A percentile compares a stretch with the other conserved stretches of the same genome.
Conservation (phyloP, 2,888 invertebrate species). For the Pseudococcus longispinus region DNA sequence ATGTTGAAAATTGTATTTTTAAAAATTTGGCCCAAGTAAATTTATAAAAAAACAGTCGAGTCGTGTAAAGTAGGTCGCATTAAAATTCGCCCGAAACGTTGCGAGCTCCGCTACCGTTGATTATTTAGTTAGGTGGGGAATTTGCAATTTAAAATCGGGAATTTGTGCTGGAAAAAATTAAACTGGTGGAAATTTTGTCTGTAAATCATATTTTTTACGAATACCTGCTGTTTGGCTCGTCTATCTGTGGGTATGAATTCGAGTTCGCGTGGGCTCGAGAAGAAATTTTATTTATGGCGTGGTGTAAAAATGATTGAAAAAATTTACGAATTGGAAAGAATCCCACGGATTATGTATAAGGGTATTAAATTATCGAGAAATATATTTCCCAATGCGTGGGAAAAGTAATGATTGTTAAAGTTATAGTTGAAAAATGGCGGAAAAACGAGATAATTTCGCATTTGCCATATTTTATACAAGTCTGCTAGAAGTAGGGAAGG, state of each 20-base stretch:
- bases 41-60: background rate
- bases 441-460: background rate
- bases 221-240: background rate
- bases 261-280: background rate
- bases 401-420: background rate
- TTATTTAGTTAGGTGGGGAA: background rate
- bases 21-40: background rate
- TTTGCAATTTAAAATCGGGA: background rate
- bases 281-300: background rate
- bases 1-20: background rate
- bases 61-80: slow-evolving; percentile 4
- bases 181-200: background rate
- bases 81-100: background rate
- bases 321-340: slow-evolving; percentile 11
- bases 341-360: background rate
- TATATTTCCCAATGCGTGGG: background rate
- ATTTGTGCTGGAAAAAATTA: background rate
- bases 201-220: background rate
- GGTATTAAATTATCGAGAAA: slow-evolving; percentile 2
- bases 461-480: background rate
- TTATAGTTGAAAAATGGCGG: background rate
- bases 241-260: background rate
- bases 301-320: background rate
- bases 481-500: background rate
- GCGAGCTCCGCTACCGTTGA: background rate